Base-by-base conservation (phyloP, 2,888 invertebrate species). In the Leptinotarsa tumamoca region DNA sequence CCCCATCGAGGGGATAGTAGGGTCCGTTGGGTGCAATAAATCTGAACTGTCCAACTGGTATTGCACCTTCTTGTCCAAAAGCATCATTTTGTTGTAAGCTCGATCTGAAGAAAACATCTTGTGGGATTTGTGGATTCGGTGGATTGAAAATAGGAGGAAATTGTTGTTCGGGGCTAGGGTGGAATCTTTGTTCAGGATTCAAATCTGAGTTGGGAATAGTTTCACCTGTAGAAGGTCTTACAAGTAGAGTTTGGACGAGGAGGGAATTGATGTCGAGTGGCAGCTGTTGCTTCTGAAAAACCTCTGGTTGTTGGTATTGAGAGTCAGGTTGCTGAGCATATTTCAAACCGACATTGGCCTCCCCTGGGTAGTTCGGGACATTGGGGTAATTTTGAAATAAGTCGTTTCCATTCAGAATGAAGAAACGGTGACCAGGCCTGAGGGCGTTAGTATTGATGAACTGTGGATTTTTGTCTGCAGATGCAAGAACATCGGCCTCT, bases 341-440 rank as follows among this genome's bases (percentile, higher is more conserved):
- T 68, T 78, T 80, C 43, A 76, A 74, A 66, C 67, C 78, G 56
- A 72, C 27, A 17, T 69, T 66, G 43, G 68, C 61, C 51, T 56
- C 67, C 54, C 69, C 69, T 18, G 74, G 74, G 63, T 71, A 76
- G 27, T 74, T 77, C 77, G 56, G 73, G 79, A 66, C 78, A 49
- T 77, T 73, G 14, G 76, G 80, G 68, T 74, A 78, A 71, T 67
- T 79, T 73, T 75, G 87, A 81, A 89, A 90, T 56, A 90, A 88
- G 1, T 89, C 89, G 76, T 88, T 90, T 81, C 88, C 92, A 80
- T 92, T 91, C 0, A 92, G 88, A 49, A 92, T 90, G 85, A 91
- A 92, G 78, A 91, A 91, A 75, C 91, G 86, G 80, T 91, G 91
- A 3, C 91, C 92, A 4, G 88, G 87, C 77, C 82, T 84, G 7